Evolutionary conservation across 2,113 vertebrate genomes (phyloP).

Genomic region (Hippoglossus stenolepis): DNA sequence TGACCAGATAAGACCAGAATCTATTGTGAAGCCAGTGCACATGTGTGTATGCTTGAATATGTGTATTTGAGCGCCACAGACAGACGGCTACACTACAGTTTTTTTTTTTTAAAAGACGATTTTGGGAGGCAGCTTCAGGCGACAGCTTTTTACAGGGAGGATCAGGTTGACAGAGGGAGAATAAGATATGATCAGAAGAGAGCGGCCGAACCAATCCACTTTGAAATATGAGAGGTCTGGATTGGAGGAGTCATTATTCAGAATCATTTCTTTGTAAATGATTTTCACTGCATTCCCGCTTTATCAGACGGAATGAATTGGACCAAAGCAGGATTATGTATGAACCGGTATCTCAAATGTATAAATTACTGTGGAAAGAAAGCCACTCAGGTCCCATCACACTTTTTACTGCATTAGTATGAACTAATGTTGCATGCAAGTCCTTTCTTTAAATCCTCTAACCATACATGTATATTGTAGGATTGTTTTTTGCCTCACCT

Average conservation of each 20-base stretch:
- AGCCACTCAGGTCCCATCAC: background rate
- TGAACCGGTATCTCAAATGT: constrained; percentile 8
- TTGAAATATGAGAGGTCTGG: constrained; percentile 39
- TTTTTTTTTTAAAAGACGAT: constrained; percentile 36
- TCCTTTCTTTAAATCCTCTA: background rate
- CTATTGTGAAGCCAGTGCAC: constrained; percentile 50
- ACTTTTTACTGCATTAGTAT: background rate
- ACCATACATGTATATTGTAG: background rate
- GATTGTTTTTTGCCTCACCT: background rate
- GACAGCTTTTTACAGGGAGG: constrained; percentile 39
- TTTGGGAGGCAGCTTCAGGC: constrained; percentile 41
- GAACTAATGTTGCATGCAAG: background rate
- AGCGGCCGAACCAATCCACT: constrained; percentile 32
- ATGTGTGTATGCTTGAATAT: constrained; percentile 4
- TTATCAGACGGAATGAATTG: constrained; percentile 35
- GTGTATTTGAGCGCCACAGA: constrained; percentile 31
- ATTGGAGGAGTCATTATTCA: too few species aligned
- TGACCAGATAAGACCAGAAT: constrained; percentile 71
- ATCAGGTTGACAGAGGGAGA: constrained; percentile 17
- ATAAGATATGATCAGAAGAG: constrained; percentile 46
- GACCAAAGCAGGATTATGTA: constrained; percentile 14
- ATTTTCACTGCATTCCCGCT: constrained; percentile 12
- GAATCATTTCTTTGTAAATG: too few species aligned
- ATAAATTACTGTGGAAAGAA: background rate
- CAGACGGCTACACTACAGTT: constrained; percentile 28